These are phyloP conservation scores for Drosophila ananassae DNA, from an alignment of 1,140 invertebrate species.

Conservation along the genomic window DNA sequence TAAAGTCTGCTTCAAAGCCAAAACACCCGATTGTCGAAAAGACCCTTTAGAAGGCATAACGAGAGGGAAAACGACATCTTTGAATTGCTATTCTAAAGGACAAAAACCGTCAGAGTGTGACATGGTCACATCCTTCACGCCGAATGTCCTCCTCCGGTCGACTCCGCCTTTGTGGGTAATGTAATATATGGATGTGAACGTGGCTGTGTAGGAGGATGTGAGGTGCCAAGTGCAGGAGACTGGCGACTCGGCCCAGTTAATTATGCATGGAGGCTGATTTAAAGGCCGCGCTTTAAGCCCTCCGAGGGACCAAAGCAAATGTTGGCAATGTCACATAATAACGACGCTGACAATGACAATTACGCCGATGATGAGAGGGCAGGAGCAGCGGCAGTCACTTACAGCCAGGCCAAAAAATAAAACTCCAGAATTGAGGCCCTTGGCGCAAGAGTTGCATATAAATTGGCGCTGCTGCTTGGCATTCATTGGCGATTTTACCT, in stretches of 20 bases:
- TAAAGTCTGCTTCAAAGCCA: background rate
- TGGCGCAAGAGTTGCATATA: conserved; percentile 64
- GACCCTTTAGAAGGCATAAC: background rate
- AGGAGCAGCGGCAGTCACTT: conserved; percentile 40
- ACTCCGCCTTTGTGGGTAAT: conserved; percentile 37
- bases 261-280: conserved; percentile 70
- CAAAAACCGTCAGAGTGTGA: conserved; percentile 77
- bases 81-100: conserved; percentile 60
- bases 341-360: conserved; percentile 14
- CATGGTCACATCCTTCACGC: conserved; percentile 79
- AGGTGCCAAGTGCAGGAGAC: conserved; percentile 51
- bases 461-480: conserved; percentile 70
- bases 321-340: conserved; percentile 55
- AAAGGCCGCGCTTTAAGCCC: conserved; percentile 61
- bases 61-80: conserved; percentile 41
- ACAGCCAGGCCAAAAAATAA: conserved; percentile 51
- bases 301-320: conserved; percentile 47
- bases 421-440: conserved; percentile 51
- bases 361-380: background rate
- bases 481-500: conserved; percentile 76
- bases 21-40: background rate
- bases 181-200: conserved; percentile 23
- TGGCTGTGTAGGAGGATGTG: conserved; percentile 14
- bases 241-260: conserved; percentile 59
- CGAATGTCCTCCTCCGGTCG: conserved; percentile 42